These are phyloP conservation scores for Platynereis dumerilii DNA, from an alignment of 2,888 invertebrate species.

Conservation along the genomic window DNA sequence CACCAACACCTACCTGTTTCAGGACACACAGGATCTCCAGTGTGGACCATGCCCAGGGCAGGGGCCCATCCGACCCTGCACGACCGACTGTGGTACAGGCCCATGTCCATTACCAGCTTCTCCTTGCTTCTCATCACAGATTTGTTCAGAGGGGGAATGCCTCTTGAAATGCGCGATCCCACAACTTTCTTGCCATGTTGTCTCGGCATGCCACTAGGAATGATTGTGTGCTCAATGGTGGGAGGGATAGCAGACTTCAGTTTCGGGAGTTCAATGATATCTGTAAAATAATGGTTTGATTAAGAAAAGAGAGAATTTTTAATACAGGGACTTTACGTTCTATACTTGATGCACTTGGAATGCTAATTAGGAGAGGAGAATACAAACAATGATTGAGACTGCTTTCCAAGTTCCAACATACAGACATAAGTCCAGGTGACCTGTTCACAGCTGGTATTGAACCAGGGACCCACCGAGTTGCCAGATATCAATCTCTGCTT, in stretches of 20 bases:
- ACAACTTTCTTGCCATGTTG: constrained; percentile 43
- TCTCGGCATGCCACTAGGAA: constrained; percentile 50
- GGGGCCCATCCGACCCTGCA: constrained; percentile 80
- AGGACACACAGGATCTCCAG: constrained; percentile 51
- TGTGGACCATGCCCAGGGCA: constrained; percentile 69
- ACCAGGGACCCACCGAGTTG: too few relatives aligned
- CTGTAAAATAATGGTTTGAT: too few relatives aligned
- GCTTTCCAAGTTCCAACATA: too few relatives aligned
- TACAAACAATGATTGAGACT: too few relatives aligned
- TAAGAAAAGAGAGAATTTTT: too few relatives aligned
- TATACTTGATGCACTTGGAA: too few relatives aligned
- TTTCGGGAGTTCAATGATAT: constrained; percentile 2
- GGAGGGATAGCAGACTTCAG: constrained; percentile 36
- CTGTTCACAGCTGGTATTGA: too few relatives aligned
- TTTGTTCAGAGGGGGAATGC: constrained; percentile 46
- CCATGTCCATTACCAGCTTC: constrained; percentile 58
- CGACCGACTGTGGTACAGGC: constrained; percentile 63
- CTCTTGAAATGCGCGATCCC: constrained; percentile 44
- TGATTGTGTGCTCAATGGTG: constrained; percentile 43
- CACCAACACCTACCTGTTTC: too few relatives aligned
- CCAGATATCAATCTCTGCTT: too few relatives aligned
- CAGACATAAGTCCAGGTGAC: too few relatives aligned
- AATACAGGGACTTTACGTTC: too few relatives aligned
- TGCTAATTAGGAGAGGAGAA: too few relatives aligned
- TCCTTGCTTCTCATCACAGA: constrained; percentile 54